Base-by-base conservation (phyloP, 2,797 vertebrate genomes). In the Botia kubotai region DNA sequence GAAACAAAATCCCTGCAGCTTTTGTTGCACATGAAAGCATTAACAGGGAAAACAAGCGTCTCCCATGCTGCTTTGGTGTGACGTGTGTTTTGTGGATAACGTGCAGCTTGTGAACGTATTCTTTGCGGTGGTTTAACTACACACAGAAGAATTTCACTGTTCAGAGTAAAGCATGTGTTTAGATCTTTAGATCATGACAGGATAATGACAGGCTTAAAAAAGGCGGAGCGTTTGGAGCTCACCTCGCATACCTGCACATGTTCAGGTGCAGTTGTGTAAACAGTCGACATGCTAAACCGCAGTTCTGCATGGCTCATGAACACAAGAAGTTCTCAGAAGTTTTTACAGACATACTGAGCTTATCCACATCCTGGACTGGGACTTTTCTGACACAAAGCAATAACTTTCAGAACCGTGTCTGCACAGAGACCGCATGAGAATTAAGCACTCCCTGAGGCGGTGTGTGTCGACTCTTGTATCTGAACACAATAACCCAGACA, bases 361-460 rank as follows among this genome's bases (percentile, higher is more conserved):
- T 55, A 16, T 26, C 70, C 60, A 83, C 65, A 84, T 21, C 19
- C 58, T 26, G n/a, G 74, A 79, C 84, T 84, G 77, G 71, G 83
- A 77, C 65, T 79, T 79, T 81, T 68, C 77, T 77, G 77, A 78
- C 69, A 84, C 76, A 69, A 65, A 79, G 86, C 77, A 86, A 87
- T 87, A 90, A 87, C 89, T 79, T 83, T 74, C 48, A 66, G 63
- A 83, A 87, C 83, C 92, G 92, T 91, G 92, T 91, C 89, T 92
- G 88, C 87, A 68, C 75, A 75, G 53, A 80, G 86, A 91, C 88
- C 86, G 84, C 13, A 83, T 84, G 78, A 83, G 81, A 85, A 79
- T 79, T 70, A 80, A 75, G 66, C 88, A 33, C 19, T 10, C 83
- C 87, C 89, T 10, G 60, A 85, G 89, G 88, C 85, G 2, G 4